Percentiles rank a stretch among this genome's conserved stretches.
Evolutionary conservation across 2,113 vertebrate species (phyloP).

Genomic region (Oryzias melastigma): DNA sequence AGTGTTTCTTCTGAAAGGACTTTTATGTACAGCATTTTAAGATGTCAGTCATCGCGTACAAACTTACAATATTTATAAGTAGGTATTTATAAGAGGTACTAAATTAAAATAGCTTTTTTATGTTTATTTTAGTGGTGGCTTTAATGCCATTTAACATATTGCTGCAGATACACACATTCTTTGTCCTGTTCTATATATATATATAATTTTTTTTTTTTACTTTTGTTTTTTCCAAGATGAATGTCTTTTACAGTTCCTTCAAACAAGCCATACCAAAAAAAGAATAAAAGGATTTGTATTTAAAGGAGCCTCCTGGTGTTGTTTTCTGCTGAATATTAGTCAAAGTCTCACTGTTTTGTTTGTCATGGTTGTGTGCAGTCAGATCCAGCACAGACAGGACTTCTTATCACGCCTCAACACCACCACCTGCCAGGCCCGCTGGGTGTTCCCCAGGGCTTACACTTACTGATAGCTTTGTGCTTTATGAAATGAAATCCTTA

Average conservation of each 20-base stretch:
- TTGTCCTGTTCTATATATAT: conserved; percentile 28
- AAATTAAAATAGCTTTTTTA: conserved; percentile 67
- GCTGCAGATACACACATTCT: conserved; percentile 37
- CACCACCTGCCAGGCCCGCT: conserved; percentile 57
- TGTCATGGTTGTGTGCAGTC: conserved; percentile 50
- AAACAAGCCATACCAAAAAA: conserved; percentile 76
- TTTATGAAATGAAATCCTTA: neutral
- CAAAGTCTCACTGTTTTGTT: conserved; percentile 12
- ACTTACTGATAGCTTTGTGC: conserved; percentile 1
- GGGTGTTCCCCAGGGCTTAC: conserved; percentile 40
- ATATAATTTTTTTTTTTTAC: conserved; percentile 22
- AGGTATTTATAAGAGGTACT: conserved; percentile 79
- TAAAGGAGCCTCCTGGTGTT: conserved; percentile 22
- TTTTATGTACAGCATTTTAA: conserved; percentile 77
- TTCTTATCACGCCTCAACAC: conserved; percentile 61
- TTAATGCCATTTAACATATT: conserved; percentile 49
- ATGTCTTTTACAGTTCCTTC: conserved; percentile 69
- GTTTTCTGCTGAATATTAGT: conserved; percentile 12
- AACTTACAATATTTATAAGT: conserved; percentile 86
- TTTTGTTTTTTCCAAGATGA: conserved; percentile 36
- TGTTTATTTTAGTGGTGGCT: conserved; percentile 53
- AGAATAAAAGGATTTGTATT: conserved; percentile 68
- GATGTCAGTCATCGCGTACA: conserved; percentile 77
- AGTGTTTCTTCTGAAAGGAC: conserved; percentile 71
- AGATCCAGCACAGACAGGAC: conserved; percentile 11